phyloP scores from a whole-genome alignment of 2,888 invertebrate genomes.

The Tetragonisca angustula region DNA sequence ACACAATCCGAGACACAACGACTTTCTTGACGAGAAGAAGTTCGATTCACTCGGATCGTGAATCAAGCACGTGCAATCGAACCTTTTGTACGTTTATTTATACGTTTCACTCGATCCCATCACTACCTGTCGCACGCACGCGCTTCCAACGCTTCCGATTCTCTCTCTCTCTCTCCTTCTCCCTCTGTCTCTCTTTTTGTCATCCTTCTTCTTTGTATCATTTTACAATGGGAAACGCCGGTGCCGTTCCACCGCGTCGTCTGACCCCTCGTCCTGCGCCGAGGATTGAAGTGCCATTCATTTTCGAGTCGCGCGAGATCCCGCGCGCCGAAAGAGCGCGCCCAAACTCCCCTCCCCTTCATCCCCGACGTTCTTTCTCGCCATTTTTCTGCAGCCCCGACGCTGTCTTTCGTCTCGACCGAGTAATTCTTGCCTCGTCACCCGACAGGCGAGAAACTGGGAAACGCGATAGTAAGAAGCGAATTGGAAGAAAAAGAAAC shows the following conservation, averaged over 20 bases:
- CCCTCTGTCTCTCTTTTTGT: slow-evolving; percentile 45
- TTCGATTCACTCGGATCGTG: too few species aligned
- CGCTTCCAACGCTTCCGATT: slow-evolving; percentile 44
- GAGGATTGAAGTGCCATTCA: slow-evolving; percentile 77
- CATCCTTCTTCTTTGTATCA: slow-evolving; percentile 76
- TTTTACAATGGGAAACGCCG: slow-evolving; percentile 76
- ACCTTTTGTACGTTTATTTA: too few species aligned
- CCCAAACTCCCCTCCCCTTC: slow-evolving; percentile 28
- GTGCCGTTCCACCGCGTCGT: slow-evolving; percentile 52
- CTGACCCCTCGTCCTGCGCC: slow-evolving; percentile 52
- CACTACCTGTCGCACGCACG: slow-evolving; percentile 19
- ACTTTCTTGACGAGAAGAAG: too few species aligned
- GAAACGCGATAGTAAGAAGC: neutral
- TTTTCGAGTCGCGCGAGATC: slow-evolving; percentile 78
- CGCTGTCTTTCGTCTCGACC: slow-evolving; percentile 11
- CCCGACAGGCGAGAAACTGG: neutral
- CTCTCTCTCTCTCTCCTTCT: slow-evolving; percentile 42
- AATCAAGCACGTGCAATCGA: too few species aligned
- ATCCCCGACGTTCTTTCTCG: neutral
- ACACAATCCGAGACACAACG: too few species aligned
- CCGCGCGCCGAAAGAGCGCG: slow-evolving; percentile 49
- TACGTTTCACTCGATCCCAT: too few species aligned
- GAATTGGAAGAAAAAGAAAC: neutral
- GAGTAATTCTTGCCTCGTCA: slow-evolving; percentile 44
- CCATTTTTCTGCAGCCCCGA: neutral